Conservation (phyloP, 2,113 vertebrate genomes). For the Hipposideros armiger region DNA sequence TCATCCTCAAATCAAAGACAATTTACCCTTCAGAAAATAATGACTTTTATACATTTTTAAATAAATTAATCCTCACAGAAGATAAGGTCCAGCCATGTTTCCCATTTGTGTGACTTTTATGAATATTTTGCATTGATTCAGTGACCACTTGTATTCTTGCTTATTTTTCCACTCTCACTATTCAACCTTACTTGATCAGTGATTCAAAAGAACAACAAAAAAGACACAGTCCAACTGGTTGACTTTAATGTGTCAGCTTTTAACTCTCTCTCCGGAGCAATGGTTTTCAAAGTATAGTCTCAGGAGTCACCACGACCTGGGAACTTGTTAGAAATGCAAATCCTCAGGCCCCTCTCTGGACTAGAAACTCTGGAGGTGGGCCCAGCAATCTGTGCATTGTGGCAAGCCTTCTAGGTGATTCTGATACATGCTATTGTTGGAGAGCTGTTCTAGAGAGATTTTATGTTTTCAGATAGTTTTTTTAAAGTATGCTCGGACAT, state of each 20-base stretch:
- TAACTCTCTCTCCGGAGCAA: neutral
- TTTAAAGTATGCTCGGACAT: neutral
- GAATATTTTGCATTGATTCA: neutral
- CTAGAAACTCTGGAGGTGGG: neutral
- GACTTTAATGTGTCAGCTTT: neutral
- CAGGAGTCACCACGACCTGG: neutral
- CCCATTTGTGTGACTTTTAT: neutral
- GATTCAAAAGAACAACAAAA: constrained; percentile 9
- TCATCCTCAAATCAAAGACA: constrained; percentile 1
- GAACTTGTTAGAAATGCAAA: neutral
- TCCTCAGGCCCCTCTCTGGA: neutral
- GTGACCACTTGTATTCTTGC: neutral
- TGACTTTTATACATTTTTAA: neutral
- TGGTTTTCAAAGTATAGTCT: neutral
- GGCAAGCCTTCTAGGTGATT: neutral
- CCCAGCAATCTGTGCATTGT: neutral
- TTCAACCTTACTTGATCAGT: neutral
- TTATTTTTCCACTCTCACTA: neutral
- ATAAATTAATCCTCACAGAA: neutral
- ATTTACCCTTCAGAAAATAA: constrained; percentile 18
- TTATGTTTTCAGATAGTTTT: constrained; percentile 14
- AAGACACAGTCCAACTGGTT: neutral
- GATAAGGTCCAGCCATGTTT: neutral
- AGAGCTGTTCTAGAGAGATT: neutral
- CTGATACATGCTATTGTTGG: neutral